These are phyloP conservation scores for Lacerta viridis DNA, from an alignment of 2,797 vertebrate genomes.

Conservation along the genomic window DNA sequence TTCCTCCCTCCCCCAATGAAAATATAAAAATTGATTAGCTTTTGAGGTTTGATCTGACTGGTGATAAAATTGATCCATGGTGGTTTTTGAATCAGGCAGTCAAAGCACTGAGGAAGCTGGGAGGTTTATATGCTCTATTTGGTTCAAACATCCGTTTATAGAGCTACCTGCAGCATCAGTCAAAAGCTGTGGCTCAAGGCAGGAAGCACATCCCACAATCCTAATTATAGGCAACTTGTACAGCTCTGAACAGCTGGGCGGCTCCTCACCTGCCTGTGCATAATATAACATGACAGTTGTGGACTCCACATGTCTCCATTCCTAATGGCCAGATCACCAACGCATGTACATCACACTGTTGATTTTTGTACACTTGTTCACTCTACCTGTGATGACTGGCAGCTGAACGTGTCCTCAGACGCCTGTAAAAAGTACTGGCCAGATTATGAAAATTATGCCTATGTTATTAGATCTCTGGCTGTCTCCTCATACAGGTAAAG, in stretches of 20 bases:
- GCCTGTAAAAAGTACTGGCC: not conserved
- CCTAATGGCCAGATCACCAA: constrained; percentile 23
- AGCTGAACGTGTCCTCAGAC: not conserved
- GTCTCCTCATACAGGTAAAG: not conserved
- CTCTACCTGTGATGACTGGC: constrained; percentile 1
- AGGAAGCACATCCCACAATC: too few species aligned
- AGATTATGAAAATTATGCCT: not conserved
- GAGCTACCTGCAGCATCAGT: not conserved
- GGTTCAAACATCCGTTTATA: not conserved
- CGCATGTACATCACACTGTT: not conserved
- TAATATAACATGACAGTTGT: not conserved
- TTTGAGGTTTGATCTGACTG: not conserved
- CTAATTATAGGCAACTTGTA: not conserved
- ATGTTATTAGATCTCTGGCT: too few species aligned
- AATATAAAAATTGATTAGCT: not conserved
- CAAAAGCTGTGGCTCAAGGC: not conserved
- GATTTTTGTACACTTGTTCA: constrained; percentile 18
- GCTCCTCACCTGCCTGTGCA: not conserved
- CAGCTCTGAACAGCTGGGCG: constrained; percentile 12
- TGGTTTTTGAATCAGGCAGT: not conserved
- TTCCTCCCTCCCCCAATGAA: too few species aligned
- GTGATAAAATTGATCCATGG: not conserved
- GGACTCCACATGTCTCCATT: constrained; percentile 14
- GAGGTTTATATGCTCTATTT: not conserved
- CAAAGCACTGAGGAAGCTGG: not conserved